phyloP scores from a whole-genome alignment of 37 sponge, comb jelly and placozoan species.

The Aphrocallistes beatrix region DNA sequence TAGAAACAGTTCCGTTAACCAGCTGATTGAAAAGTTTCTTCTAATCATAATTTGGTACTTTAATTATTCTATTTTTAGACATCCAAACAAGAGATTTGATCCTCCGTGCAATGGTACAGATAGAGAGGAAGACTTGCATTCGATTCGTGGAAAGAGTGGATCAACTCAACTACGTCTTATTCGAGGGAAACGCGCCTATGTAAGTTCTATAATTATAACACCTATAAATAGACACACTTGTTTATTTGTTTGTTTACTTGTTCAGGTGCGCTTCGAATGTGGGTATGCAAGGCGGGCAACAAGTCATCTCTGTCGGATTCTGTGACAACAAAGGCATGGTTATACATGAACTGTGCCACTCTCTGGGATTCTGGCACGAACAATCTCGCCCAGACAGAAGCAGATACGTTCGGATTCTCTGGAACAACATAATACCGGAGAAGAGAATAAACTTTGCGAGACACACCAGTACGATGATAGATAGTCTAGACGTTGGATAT shows the following conservation, averaged over 20 bases:
- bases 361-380: constrained; percentile 70
- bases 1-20: not conserved
- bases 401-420: constrained; percentile 33
- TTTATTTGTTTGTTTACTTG: not conserved
- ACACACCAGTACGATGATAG: not conserved
- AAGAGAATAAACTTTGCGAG: constrained; percentile 25
- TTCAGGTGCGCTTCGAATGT: constrained; percentile 52
- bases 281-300: constrained; percentile 38
- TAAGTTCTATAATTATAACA: not conserved
- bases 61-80: not conserved
- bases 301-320: constrained; percentile 26
- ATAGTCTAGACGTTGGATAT: constrained; percentile 28
- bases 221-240: not conserved
- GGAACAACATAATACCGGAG: constrained; percentile 36
- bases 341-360: constrained; percentile 67
- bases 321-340: constrained; percentile 34
- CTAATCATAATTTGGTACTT: not conserved
- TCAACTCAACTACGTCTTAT: not conserved
- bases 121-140: not conserved
- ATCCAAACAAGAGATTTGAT: not conserved
- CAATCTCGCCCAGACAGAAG: constrained; percentile 68
- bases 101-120: not conserved
- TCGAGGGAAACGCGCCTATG: not conserved
- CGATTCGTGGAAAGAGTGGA: not conserved
- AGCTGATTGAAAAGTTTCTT: not conserved